These are phyloP conservation scores for Leptopilina syphax DNA, from an alignment of 2,888 invertebrate genomes.

Conservation along the genomic window DNA sequence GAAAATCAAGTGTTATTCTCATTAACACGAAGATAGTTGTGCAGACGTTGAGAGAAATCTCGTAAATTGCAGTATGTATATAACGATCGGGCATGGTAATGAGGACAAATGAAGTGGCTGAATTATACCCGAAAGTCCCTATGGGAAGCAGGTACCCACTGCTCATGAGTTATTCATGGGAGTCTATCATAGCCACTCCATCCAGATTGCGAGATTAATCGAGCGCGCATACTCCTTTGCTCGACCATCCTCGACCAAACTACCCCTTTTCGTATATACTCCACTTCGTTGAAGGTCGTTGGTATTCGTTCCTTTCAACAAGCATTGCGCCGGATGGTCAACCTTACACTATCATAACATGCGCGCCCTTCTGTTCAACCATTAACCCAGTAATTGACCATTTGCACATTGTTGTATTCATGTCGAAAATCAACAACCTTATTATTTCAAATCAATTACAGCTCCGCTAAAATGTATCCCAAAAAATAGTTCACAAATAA, in stretches of 20 bases:
- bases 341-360: slow-evolving; percentile 7
- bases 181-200: slow-evolving; percentile 75
- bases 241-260: slow-evolving; percentile 55
- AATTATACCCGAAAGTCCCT: slow-evolving; percentile 74
- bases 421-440: background rate
- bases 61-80: slow-evolving; percentile 69
- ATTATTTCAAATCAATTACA: background rate
- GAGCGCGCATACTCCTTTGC: slow-evolving; percentile 71
- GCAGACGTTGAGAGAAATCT: slow-evolving; percentile 32
- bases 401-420: slow-evolving; percentile 22
- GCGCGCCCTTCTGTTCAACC: background rate
- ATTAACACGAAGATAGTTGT: slow-evolving; percentile 33
- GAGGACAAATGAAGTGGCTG: slow-evolving; percentile 76
- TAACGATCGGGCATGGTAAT: slow-evolving; percentile 74
- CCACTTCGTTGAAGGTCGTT: background rate
- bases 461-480: background rate
- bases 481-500: too few species aligned
- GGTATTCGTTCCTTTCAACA: slow-evolving; percentile 29
- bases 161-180: slow-evolving; percentile 75
- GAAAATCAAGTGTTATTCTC: slow-evolving; percentile 34
- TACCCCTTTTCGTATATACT: slow-evolving; percentile 10
- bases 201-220: slow-evolving; percentile 76
- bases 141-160: slow-evolving; percentile 65
- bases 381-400: slow-evolving; percentile 16
- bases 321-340: slow-evolving; percentile 30